These are phyloP conservation scores for Euzetes globulus DNA, from an alignment of 2,888 invertebrate species.

Conservation along the genomic window DNA sequence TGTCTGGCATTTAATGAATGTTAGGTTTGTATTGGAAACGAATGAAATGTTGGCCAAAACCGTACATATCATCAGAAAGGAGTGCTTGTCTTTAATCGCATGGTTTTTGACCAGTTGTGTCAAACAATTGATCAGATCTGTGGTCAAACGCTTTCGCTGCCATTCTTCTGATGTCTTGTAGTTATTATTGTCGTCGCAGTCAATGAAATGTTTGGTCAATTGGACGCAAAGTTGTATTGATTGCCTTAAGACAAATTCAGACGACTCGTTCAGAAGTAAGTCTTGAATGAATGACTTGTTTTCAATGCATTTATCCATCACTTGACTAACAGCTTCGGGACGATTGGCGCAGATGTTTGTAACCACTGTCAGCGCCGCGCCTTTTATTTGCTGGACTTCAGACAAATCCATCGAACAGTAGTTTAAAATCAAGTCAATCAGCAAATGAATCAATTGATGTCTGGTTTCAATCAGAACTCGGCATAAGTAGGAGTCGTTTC, in stretches of 20 bases:
- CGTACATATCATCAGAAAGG: slow-evolving; percentile 74
- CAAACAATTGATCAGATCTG: slow-evolving; percentile 34
- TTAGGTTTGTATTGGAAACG: slow-evolving; percentile 62
- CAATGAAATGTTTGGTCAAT: slow-evolving; percentile 81
- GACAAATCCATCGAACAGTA: slow-evolving; percentile 4
- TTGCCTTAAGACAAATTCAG: slow-evolving; percentile 58
- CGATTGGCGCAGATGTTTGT: slow-evolving; percentile 35
- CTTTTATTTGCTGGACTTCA: slow-evolving; percentile 32
- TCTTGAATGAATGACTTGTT: slow-evolving; percentile 26
- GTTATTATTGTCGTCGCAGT: neutral
- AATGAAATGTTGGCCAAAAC: slow-evolving; percentile 84
- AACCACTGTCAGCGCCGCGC: slow-evolving; percentile 35
- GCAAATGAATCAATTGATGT: slow-evolving; percentile 14
- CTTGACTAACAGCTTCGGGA: slow-evolving; percentile 32
- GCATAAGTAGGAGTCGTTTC: slow-evolving; percentile 36
- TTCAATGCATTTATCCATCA: slow-evolving; percentile 11
- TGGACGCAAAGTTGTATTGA: slow-evolving; percentile 85
- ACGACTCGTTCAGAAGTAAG: slow-evolving; percentile 18
- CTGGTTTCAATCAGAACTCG: slow-evolving; percentile 35
- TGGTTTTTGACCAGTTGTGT: slow-evolving; percentile 37
- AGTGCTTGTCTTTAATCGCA: slow-evolving; percentile 57
- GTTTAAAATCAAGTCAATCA: slow-evolving; percentile 30
- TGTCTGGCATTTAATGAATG: slow-evolving; percentile 51
- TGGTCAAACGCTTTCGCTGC: slow-evolving; percentile 26
- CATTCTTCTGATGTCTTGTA: neutral